Percentiles rank a stretch among this genome's conserved stretches.
Evolutionary conservation across 2,888 invertebrate genomes (phyloP).

Genomic region (Drosophila vallismaia): DNA sequence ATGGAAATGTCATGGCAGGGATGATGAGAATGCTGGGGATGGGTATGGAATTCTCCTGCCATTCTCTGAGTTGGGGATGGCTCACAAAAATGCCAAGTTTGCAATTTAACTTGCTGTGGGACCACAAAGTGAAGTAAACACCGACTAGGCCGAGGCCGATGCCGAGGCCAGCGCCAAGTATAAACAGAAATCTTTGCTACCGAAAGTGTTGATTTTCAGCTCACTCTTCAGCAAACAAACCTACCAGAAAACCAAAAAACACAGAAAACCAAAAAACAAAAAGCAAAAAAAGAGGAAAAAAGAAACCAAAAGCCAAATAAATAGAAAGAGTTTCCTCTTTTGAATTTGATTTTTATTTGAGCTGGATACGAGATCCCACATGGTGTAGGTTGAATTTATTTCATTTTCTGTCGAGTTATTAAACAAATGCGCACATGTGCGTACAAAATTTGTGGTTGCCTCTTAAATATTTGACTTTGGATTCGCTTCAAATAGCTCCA

Average conservation of each 20-base stretch:
- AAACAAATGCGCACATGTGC: slow-evolving; percentile 48
- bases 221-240: slow-evolving; percentile 21
- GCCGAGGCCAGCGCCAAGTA: slow-evolving; percentile 47
- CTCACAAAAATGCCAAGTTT: slow-evolving; percentile 66
- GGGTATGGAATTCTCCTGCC: background rate
- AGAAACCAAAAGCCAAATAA: slow-evolving; percentile 16
- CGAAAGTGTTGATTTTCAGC: slow-evolving; percentile 64
- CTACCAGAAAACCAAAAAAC: slow-evolving; percentile 20
- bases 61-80: slow-evolving; percentile 16
- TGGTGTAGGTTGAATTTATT: slow-evolving; percentile 59
- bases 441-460: slow-evolving; percentile 25
- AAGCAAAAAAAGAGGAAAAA: background rate
- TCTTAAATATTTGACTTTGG: slow-evolving; percentile 21
- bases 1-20: slow-evolving; percentile 66
- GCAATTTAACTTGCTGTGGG: slow-evolving; percentile 71
- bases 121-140: slow-evolving; percentile 68
- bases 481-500: slow-evolving; percentile 14
- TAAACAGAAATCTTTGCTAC: slow-evolving; percentile 47
- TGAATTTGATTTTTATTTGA: slow-evolving; percentile 48
- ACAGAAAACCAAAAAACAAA: background rate
- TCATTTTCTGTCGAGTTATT: slow-evolving; percentile 56
- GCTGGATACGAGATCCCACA: slow-evolving; percentile 32
- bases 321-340: slow-evolving; percentile 38
- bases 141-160: slow-evolving; percentile 46
- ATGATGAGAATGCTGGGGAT: background rate